phyloP scores from a whole-genome alignment of 2,113 vertebrate genomes.

The Puma concolor region DNA sequence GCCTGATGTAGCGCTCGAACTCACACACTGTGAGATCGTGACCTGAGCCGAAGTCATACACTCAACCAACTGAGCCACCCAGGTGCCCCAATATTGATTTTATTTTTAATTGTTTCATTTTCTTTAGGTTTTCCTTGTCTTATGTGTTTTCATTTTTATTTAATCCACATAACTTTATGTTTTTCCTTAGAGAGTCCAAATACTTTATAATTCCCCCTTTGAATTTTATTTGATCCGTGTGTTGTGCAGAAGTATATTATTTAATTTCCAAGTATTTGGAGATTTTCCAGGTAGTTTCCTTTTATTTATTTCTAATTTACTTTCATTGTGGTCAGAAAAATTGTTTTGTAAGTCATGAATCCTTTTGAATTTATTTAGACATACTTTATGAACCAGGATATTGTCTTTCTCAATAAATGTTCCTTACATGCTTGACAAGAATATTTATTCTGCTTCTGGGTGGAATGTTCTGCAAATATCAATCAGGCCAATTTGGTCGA shows the following conservation, averaged over 20 bases:
- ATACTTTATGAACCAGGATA: neutral
- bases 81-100: neutral
- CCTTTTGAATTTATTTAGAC: neutral
- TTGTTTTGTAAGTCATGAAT: neutral
- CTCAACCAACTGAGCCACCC: too few species aligned
- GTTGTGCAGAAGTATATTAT: neutral
- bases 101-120: neutral
- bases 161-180: neutral
- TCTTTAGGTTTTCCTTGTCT: neutral
- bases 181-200: neutral
- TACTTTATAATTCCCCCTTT: neutral
- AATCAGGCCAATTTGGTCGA: neutral
- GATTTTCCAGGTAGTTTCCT: neutral
- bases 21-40: too few species aligned
- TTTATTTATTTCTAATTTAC: slow-evolving; percentile 20
- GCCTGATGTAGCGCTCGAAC: too few species aligned
- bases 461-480: neutral
- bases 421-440: neutral
- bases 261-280: neutral
- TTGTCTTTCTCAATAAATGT: neutral
- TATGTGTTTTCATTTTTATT: neutral
- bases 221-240: neutral
- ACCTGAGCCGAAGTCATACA: too few species aligned
- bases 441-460: neutral
- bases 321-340: neutral